Conservation (phyloP, 1,140 invertebrate species). For the Physella acuta region DNA sequence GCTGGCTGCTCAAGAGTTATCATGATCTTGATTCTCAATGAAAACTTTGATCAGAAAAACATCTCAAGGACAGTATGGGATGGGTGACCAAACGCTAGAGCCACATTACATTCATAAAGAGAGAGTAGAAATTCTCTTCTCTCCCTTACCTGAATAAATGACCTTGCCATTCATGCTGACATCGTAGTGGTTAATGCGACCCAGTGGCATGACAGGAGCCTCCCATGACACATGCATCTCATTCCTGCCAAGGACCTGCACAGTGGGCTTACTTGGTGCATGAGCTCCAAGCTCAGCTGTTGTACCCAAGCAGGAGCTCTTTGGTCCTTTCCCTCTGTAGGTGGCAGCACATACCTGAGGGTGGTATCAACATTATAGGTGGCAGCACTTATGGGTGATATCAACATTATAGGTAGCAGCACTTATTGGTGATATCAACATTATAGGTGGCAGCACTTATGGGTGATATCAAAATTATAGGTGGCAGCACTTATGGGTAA, state of each 20-base stretch:
- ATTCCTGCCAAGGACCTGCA: constrained; percentile 55
- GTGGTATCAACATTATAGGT: no score
- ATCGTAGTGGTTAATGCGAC: constrained; percentile 56
- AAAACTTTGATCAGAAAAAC: not conserved
- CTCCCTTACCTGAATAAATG: constrained; percentile 51
- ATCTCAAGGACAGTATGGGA: not conserved
- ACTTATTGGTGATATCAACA: no score
- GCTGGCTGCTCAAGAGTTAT: not conserved
- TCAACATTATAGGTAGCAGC: no score
- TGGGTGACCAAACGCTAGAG: no score
- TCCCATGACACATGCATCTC: constrained; percentile 56
- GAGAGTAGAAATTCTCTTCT: not conserved
- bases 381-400: no score
- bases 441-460: no score
- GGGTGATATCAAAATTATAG: no score
- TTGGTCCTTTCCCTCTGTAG: constrained; percentile 52
- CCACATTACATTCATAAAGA: no score
- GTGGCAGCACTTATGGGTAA: no score
- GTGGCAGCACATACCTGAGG: constrained; percentile 53
- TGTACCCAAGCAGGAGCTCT: constrained; percentile 34
- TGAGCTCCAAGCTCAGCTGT: constrained; percentile 55
- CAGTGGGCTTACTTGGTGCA: constrained; percentile 54
- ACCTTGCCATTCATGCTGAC: constrained; percentile 53
- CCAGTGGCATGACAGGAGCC: constrained; percentile 54
- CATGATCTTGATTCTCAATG: not conserved